Base-by-base conservation (phyloP, 2,888 invertebrate genomes). In the Trichopoda pennipes region DNA sequence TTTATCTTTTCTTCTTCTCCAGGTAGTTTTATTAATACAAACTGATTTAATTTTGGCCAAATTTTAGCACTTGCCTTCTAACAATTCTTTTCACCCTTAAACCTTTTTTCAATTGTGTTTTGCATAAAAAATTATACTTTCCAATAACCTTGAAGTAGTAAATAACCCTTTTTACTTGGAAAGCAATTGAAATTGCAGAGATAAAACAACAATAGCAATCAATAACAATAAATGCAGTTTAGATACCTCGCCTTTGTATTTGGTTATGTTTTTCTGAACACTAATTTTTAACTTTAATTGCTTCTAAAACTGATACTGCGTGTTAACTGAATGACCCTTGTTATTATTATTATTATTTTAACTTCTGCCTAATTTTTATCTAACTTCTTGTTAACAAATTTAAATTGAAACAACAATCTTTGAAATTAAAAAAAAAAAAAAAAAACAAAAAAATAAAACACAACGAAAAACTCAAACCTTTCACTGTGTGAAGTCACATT, bases 401-500 rank as follows among this genome's bases (percentile, higher is more conserved):
- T n/a, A 55, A 73, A 55, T 21, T 63, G 8, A 35, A 60, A 69
- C 17, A 21, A 23, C 0, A 21, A 28, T 28, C 4, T 28, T 28
- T 2, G 8, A 55, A 35, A 28, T 51, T 3, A 9, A 70, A 58
- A 19, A 0, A 32, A n/a, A 60, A 51, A 1, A 19, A n/a, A 19
- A 60, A 69, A 8, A 21, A 21, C 2, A 19, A 55, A 32, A 35
- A 16, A n/a, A 10, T 44, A 3, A 53, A 63, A 55, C 44, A 35
- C n/a, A n/a, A 44, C 19, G 44, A 61, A 61, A 7, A 49, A 49
- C 19, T 51, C 0, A 23, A 35, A 42, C 17, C 12, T 53, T 38
- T 38, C 51, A 28, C 28, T 2, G 82, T 79, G 82, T 75, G 70
- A 79, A 82, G 70, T 82, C 79, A 82, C 66, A 78, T 47, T 35